Conservation (phyloP, 2,113 vertebrate genomes). For the Macrotis lagotis region DNA sequence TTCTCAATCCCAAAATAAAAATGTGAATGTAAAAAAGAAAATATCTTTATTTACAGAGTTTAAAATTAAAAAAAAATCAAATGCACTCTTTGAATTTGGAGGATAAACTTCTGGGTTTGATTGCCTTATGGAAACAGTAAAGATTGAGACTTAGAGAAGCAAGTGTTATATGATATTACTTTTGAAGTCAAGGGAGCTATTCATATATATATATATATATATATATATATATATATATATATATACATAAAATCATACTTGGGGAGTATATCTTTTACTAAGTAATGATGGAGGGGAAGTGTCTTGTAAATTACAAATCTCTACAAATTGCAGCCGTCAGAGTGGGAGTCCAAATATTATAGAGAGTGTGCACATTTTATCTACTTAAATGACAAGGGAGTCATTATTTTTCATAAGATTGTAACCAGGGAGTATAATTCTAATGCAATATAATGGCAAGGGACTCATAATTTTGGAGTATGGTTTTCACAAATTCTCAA, state of each 20-base stretch:
- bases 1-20: conserved; percentile 22
- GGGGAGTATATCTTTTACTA: conserved; percentile 8
- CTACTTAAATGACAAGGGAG: conserved; percentile 1
- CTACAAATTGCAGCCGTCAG: not conserved
- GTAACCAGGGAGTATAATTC: not conserved
- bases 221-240: too few species aligned
- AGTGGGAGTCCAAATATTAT: conserved; percentile 7
- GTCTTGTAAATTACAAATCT: conserved; percentile 39
- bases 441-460: not conserved
- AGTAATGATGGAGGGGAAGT: not conserved
- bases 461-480: conserved; percentile 42
- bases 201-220: too few species aligned
- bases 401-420: conserved; percentile 39
- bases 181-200: not conserved
- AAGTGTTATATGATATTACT: not conserved
- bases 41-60: not conserved
- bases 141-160: not conserved
- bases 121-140: conserved; percentile 27
- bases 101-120: not conserved
- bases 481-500: conserved; percentile 29
- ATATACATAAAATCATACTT: not conserved
- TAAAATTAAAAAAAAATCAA: not conserved
- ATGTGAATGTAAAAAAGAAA: not conserved
- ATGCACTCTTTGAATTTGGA: not conserved
- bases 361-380: conserved; percentile 1